Evolutionary conservation across 1,140 invertebrate species (phyloP), one percentile per base, ranked within the genome.

Genomic region (Babylonia areolata): DNA sequence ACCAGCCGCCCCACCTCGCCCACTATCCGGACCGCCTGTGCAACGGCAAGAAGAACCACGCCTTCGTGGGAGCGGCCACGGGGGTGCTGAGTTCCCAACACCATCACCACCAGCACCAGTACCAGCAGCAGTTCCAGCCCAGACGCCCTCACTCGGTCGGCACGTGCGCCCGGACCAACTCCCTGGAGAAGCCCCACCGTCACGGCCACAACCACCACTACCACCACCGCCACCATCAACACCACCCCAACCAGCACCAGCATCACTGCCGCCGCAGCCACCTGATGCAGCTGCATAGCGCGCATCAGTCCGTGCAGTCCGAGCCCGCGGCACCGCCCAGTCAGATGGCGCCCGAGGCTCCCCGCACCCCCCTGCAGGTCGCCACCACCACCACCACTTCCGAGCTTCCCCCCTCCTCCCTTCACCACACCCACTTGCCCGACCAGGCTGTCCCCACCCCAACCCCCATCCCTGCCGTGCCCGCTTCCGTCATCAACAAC

Each of bases 1-100:
- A 73, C 39, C 69, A 73, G 33, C 37, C 69, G 6, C 31, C 54
- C 31, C 58, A 83, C 54, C n/a, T 58, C n/a, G n/a, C n/a, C n/a
- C n/a, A n/a, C n/a, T 12, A 69, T 11, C 40, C 58, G 5, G 78
- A 80, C 28, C 78, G 42, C 28, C 78, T 80, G 58, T 80, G 78
- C 46, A 80, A 80, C 78, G 78, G 78, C 28, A 80, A 80, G 39
- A 80, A 80, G 78, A 80, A 80, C 78, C 78, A 51, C 11, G 78
- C 78, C 28, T 80, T 80, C 46, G 17, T 80, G 3, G 42, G 28
- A 31, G 20, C 2, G 78, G 42, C n/a, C 31, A n/a, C 42, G 78
- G 78, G 46, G 46, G 78, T 3, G 28, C 46, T 17, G 2, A 17
- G 9, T 51, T 17, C 46, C 46, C 46, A 9, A 17, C 46, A 9